Evolutionary conservation across 2,113 vertebrate species (phyloP).

Genomic region (Chitala chitala): DNA sequence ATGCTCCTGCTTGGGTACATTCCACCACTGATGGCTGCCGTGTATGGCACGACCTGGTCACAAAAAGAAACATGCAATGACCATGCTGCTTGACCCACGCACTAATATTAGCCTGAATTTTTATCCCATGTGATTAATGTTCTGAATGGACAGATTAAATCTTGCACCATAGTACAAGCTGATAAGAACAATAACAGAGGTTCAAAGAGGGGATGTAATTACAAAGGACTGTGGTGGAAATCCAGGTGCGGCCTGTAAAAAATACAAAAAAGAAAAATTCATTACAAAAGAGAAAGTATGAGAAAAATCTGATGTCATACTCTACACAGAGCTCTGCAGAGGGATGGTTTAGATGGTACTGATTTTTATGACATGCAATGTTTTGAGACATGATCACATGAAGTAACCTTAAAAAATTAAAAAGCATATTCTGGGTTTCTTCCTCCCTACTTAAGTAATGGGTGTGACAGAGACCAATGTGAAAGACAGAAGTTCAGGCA

Average conservation of each 20-base stretch:
- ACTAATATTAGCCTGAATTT: too few relatives aligned
- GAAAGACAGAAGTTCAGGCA: too few relatives aligned
- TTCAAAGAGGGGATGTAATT: slow-evolving; percentile 16
- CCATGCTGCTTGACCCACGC: neutral
- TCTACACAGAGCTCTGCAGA: neutral
- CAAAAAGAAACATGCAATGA: neutral
- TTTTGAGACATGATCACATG: too few relatives aligned
- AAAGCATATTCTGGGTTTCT: too few relatives aligned
- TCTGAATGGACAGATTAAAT: too few relatives aligned
- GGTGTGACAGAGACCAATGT: too few relatives aligned
- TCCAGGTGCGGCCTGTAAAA: slow-evolving; percentile 29
- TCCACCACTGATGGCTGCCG: slow-evolving; percentile 55
- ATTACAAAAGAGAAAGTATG: neutral
- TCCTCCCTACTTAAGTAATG: too few relatives aligned
- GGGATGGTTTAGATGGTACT: neutral
- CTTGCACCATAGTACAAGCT: too few relatives aligned
- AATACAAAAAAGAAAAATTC: neutral
- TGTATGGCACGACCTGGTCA: slow-evolving; percentile 62
- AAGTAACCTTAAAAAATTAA: too few relatives aligned
- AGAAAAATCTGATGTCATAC: neutral
- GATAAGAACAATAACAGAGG: neutral
- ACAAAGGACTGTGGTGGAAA: slow-evolving; percentile 34
- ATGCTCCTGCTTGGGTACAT: slow-evolving; percentile 57
- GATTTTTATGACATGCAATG: too few relatives aligned
- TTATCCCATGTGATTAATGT: too few relatives aligned